These are phyloP conservation scores for Pangasianodon gigas DNA, from an alignment of 2,113 vertebrate species.

Conservation along the genomic window DNA sequence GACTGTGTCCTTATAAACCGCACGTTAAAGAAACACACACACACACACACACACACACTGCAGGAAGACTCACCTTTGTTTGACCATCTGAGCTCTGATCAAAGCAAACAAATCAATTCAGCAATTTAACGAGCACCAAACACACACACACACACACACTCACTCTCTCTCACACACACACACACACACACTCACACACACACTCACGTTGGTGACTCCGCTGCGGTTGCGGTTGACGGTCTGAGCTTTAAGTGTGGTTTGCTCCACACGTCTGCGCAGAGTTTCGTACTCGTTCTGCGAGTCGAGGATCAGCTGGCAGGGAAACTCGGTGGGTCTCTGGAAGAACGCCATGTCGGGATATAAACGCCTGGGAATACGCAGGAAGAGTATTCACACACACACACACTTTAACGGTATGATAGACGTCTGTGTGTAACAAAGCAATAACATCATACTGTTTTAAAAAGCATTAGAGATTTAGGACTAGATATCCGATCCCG, in stretches of 20 bases:
- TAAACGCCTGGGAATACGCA: conserved; percentile 78
- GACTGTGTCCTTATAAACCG: neutral
- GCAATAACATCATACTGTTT: neutral
- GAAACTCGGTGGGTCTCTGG: conserved; percentile 91
- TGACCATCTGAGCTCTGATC: conserved; percentile 36
- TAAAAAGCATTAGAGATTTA: neutral
- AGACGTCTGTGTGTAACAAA: no score
- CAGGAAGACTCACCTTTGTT: conserved; percentile 30
- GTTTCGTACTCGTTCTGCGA: conserved; percentile 97
- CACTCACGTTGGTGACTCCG: conserved; percentile 93
- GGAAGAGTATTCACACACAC: neutral
- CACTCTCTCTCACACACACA: conserved; percentile 9
- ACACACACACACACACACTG: conserved; percentile 24
- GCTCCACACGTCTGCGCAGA: conserved; percentile 87
- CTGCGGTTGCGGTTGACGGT: conserved; percentile 94
- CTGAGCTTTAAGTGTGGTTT: conserved; percentile 93
- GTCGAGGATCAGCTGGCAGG: conserved; percentile 91
- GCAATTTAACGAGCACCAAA: neutral
- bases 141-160: neutral
- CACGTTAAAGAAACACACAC: neutral
- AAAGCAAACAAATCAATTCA: conserved; percentile 38
- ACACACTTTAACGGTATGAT: neutral
- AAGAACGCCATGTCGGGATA: conserved; percentile 98
- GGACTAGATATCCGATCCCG: neutral
- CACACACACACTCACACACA: neutral